Base-by-base conservation (phyloP, 2,113 vertebrate genomes). In the Urocitellus parryii region DNA sequence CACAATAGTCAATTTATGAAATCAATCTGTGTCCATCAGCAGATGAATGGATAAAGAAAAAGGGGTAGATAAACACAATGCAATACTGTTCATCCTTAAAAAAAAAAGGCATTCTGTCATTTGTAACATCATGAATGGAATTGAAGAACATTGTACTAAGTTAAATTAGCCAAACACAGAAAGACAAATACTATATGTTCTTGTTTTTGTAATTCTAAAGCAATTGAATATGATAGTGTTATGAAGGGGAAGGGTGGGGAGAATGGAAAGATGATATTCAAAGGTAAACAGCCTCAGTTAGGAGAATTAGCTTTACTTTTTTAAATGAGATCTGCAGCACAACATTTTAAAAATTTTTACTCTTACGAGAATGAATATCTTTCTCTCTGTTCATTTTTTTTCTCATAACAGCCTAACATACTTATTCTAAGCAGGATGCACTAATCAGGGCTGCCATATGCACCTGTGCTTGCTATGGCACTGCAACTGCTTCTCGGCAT, bases 401-500 rank as follows among this genome's bases (percentile, higher is more conserved):
- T 65, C 53, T 18, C 56, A 1, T 37, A 61, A 61, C 11, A n/a
- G 29, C 34, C 34, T 67, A 78, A 9, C 2, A 13, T 12, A 3
- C 3, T 37, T 12, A 45, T 8, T 29, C 14, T 37, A n/a, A 70
- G 48, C 58, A 42, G 39, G 53, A 22, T 27, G 25, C 34, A 16
- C 68, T 63, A 17, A 25, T 29, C 58, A 70, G 58, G n/a, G 39
- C 1, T 27, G 29, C 3, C 22, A 8, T 32, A 48, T 10, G 32
- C 12, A 9, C 42, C 39, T 4, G 18, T 29, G 10, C n/a, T 29
- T 1, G 51, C 48, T 56, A 34, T 7, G 29, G 10, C 39, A 2
- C 0, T 9, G 27, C 48, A 16, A 1, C 8, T 16, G 34, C 10
- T 4, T 56, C 48, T n/a, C 32, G 0, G 2, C 12, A 4, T 14